Conservation (phyloP, 2,797 vertebrate species). For the Schizopygopsis pylzovi region DNA sequence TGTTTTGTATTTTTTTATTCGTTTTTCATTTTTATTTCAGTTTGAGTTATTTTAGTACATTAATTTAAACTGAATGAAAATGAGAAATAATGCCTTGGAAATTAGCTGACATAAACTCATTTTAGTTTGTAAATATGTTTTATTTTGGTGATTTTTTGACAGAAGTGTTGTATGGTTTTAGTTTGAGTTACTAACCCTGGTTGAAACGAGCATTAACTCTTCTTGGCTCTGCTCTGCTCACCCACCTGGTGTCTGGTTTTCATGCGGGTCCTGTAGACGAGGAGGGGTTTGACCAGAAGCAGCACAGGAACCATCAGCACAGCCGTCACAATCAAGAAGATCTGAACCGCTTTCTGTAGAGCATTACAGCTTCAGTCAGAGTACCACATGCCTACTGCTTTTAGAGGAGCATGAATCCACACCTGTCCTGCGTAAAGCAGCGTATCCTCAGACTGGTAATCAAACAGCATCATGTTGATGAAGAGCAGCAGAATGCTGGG, state of each 20-base stretch:
- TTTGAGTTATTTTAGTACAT: not conserved
- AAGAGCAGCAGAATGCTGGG: slow-evolving; percentile 67
- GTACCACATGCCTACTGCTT: not conserved
- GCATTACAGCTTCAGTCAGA: not conserved
- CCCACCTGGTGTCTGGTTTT: slow-evolving; percentile 55
- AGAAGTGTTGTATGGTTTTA: not conserved
- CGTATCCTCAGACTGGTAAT: slow-evolving; percentile 38
- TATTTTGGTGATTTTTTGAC: not conserved
- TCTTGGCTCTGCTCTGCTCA: not conserved
- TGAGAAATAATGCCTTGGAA: not conserved
- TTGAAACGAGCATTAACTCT: not conserved
- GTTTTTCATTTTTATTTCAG: not conserved
- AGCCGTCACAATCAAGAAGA: slow-evolving; percentile 62
- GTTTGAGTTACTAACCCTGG: not conserved
- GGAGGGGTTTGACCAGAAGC: slow-evolving; percentile 62
- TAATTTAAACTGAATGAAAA: not conserved
- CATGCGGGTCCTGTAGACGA: slow-evolving; percentile 57
- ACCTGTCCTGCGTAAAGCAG: slow-evolving; percentile 64
- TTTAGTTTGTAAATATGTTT: not conserved
- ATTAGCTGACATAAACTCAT: not conserved
- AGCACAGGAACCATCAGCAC: slow-evolving; percentile 65
- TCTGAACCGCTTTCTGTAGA: slow-evolving; percentile 61
- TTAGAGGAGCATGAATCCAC: not conserved
- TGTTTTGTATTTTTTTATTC: not conserved
- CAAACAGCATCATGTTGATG: slow-evolving; percentile 69